Percentiles rank a stretch among this genome's conserved stretches.
Conservation (phyloP, 2,888 invertebrate genomes). For the Ectemnius continuus region DNA sequence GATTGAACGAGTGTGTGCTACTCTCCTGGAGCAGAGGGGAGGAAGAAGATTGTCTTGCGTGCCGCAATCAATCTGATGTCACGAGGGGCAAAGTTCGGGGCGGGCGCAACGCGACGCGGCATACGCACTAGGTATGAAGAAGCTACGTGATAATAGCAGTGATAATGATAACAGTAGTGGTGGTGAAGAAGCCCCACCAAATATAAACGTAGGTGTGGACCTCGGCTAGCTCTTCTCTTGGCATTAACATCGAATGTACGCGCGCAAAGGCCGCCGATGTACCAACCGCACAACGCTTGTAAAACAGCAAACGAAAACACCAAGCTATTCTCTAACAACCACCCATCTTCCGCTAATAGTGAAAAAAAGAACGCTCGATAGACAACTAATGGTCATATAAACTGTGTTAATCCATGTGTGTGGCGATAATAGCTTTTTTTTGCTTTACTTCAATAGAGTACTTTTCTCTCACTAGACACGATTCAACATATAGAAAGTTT, state of each 20-base stretch:
- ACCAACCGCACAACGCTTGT: conserved; percentile 67
- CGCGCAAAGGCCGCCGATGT: conserved; percentile 55
- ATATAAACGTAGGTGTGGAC: conserved; percentile 55
- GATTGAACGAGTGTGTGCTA: too few relatives aligned
- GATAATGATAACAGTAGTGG: conserved; percentile 63
- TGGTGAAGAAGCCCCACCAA: conserved; percentile 54
- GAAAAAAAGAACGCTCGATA: conserved; percentile 59
- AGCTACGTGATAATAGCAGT: conserved; percentile 58
- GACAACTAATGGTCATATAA: conserved; percentile 70
- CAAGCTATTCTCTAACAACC: conserved; percentile 74
- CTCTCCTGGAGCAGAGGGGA: too few relatives aligned
- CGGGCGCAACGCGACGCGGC: too few relatives aligned
- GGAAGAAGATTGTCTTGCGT: too few relatives aligned
- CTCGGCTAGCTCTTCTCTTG: conserved; percentile 31
- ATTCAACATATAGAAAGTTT: conserved; percentile 77
- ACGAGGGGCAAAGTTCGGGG: too few relatives aligned
- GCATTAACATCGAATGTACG: conserved; percentile 30
- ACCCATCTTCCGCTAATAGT: conserved; percentile 60
- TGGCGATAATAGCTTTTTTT: conserved; percentile 66
- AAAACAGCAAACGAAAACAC: conserved; percentile 76
- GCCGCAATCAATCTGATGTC: too few relatives aligned
- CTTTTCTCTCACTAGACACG: conserved; percentile 75
- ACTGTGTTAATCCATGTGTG: conserved; percentile 60
- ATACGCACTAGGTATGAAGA: conserved; percentile 49
- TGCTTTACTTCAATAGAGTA: conserved; percentile 68